phyloP scores from a whole-genome alignment of 64 coral and sea anemone genomes.

The Stichodactyla mertensii region DNA sequence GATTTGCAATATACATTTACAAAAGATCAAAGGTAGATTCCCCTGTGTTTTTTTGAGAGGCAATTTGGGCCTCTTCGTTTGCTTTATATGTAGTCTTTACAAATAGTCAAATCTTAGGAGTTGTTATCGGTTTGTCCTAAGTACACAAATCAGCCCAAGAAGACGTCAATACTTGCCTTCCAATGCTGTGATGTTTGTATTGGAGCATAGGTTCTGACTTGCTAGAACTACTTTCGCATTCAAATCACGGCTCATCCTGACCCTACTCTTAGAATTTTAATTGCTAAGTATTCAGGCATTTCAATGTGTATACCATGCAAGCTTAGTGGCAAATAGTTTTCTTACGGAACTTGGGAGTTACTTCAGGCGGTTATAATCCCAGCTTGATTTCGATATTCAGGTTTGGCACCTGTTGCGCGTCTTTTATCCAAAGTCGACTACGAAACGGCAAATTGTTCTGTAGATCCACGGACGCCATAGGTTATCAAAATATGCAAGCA shows the following conservation, averaged over 20 bases:
- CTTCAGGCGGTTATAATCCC: not conserved
- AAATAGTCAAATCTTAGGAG: not conserved
- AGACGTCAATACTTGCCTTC: not conserved
- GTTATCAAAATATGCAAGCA: not conserved
- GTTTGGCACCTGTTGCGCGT: slow-evolving; percentile 9
- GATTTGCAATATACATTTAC: not conserved
- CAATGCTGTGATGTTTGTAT: not conserved
- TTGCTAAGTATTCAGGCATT: not conserved
- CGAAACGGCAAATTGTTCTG: not conserved
- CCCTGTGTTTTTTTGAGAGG: not conserved
- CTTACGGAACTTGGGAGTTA: not conserved
- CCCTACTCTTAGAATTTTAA: not conserved
- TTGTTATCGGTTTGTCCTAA: not conserved
- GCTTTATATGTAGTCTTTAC: slow-evolving; percentile 8
- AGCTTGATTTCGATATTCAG: not conserved
- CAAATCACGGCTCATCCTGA: not conserved
- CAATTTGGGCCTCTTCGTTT: not conserved
- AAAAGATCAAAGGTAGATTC: slow-evolving; percentile 1
- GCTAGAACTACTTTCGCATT: not conserved
- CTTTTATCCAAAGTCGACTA: not conserved
- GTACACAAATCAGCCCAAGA: slow-evolving; percentile 6
- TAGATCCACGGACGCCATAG: not conserved
- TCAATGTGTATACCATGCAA: not conserved
- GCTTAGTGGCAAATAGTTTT: not conserved
- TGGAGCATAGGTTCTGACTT: not conserved